Evolutionary conservation across 2,888 invertebrate species (phyloP).

Genomic region (Heliconius ismenius): DNA sequence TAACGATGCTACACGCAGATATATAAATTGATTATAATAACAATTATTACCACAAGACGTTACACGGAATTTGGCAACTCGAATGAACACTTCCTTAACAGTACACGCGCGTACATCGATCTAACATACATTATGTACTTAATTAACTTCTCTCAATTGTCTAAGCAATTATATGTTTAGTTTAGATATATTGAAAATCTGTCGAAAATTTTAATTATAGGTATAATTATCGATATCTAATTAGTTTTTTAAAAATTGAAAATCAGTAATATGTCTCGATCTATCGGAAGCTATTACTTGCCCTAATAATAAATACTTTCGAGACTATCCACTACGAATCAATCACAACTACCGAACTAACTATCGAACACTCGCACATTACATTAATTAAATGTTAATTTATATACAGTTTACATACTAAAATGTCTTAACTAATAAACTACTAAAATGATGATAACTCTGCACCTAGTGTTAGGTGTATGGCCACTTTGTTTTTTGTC

Average conservation of each 20-base stretch:
- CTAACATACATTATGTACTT: slow-evolving; percentile 39
- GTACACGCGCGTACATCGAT: slow-evolving; percentile 46
- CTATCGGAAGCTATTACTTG: slow-evolving; percentile 37
- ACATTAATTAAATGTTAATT: slow-evolving; percentile 77
- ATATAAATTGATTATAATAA: slow-evolving; percentile 58
- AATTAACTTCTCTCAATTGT: slow-evolving; percentile 22
- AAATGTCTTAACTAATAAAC: slow-evolving; percentile 67
- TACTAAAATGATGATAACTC: slow-evolving; percentile 59
- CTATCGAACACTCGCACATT: slow-evolving; percentile 81
- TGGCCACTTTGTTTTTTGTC: slow-evolving; percentile 54
- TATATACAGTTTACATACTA: slow-evolving; percentile 78
- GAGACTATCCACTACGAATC: slow-evolving; percentile 66
- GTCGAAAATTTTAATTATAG: slow-evolving; percentile 25
- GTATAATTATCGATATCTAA: slow-evolving; percentile 26
- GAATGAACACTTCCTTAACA: slow-evolving; percentile 72
- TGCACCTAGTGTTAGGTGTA: slow-evolving; percentile 62
- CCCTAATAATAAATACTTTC: slow-evolving; percentile 46
- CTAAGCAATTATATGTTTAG: slow-evolving; percentile 25
- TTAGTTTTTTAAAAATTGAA: slow-evolving; percentile 27
- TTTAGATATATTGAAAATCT: slow-evolving; percentile 28
- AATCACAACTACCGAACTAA: slow-evolving; percentile 69
- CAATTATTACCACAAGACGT: slow-evolving; percentile 67
- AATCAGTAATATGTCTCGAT: slow-evolving; percentile 34
- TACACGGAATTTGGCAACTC: slow-evolving; percentile 79
- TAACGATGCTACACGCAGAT: slow-evolving; percentile 72